Base-by-base conservation (phyloP, 1,140 invertebrate genomes). In the Holcopasites calliopsidis region DNA sequence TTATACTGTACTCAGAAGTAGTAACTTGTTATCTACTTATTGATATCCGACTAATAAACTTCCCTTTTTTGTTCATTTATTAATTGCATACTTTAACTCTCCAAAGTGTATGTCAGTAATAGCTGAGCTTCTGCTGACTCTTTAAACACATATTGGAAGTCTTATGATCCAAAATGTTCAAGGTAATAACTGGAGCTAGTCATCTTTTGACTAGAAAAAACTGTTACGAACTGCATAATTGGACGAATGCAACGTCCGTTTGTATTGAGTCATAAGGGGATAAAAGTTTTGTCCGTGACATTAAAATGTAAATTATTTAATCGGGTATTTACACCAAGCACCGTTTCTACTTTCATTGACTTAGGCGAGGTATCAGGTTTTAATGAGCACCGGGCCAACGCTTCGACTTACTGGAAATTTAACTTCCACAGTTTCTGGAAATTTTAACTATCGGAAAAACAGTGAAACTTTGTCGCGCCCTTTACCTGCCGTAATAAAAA, bases 371-470 rank as follows among this genome's bases (percentile, higher is more conserved):
- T 38, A 72, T 60, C 40, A 33, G 57, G 26, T 47, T 52, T 72
- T 64, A 72, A 62, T 42, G 69, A 71, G 69, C 57, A 26, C 23
- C 11, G 44, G 16, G 57, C 31, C 21, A 26, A 28, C 21, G n/a
- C 33, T 44, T 44, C 38, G 42, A 5, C 40, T 47, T 38, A 5
- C 47, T 18, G 44, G 44, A 72, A 61, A 52, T 64, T 72, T 47
- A 72, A 62, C 69, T 64, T 50, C 26, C 47, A 40, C 26, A 54
- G 65, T 52, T 73, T 38, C 47, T 54, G 28, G 60, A 73, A 73
- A 73, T 73, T 54, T 62, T 65, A 73, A 73, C 58, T 73, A 73
- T 73, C 60, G 70, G 60, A 38, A 65, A 65, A 62, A 73, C 58
- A 38, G 55, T 61, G 70, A 65, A 73, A 62, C 38, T 62, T 73